Conservation (phyloP, 2,888 invertebrate species). For the Megamerina dolium region DNA sequence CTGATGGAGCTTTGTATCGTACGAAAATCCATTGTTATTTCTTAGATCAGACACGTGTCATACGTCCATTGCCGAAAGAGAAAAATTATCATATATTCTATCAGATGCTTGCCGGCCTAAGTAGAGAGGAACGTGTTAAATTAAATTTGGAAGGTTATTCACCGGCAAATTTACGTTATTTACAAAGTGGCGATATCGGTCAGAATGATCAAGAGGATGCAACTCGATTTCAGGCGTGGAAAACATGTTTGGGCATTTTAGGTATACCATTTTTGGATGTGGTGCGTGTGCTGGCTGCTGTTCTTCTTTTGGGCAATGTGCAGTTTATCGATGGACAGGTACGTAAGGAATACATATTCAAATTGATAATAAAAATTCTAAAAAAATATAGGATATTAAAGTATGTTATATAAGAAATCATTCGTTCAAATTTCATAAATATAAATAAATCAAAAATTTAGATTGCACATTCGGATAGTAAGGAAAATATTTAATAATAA, state of each 20-base stretch:
- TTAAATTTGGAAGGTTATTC: constrained; percentile 83
- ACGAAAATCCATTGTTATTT: constrained; percentile 96
- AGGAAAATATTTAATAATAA: too few relatives aligned
- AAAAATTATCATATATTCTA: constrained; percentile 97
- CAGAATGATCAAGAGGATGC: constrained; percentile 71
- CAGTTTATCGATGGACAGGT: constrained; percentile 74
- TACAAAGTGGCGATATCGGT: constrained; percentile 66
- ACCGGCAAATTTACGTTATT: constrained; percentile 73
- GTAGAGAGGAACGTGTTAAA: constrained; percentile 77
- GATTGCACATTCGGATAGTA: too few relatives aligned
- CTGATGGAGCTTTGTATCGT: constrained; percentile 87
- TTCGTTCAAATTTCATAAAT: too few relatives aligned
- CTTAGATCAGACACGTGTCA: constrained; percentile 87
- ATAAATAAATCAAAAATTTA: too few relatives aligned
- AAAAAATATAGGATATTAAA: too few relatives aligned
- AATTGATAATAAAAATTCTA: too few relatives aligned
- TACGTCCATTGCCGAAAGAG: constrained; percentile 76
- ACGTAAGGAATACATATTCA: constrained; percentile 18
- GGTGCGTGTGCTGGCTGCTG: constrained; percentile 83
- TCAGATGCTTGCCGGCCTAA: constrained; percentile 86
- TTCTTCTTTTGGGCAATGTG: constrained; percentile 86
- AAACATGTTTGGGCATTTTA: constrained; percentile 79
- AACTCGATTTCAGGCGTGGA: constrained; percentile 83
- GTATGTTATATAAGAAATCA: too few relatives aligned
- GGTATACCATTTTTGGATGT: constrained; percentile 94